phyloP scores from a whole-genome alignment of 1,140 invertebrate species.

The Sweltsa coloradensis region DNA sequence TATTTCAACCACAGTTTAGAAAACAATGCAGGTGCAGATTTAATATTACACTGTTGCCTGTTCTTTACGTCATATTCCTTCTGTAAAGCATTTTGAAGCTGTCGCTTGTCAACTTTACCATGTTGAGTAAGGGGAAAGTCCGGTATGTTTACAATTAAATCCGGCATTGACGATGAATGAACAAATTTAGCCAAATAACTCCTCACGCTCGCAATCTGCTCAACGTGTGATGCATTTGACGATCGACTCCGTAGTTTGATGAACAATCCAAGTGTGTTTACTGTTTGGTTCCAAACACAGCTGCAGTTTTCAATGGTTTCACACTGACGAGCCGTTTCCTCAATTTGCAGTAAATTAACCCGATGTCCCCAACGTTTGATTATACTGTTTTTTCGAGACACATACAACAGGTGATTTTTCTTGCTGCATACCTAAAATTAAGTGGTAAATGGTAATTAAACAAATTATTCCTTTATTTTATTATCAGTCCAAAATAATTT shows the following conservation, averaged over 20 bases:
- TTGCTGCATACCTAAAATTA: slow-evolving; percentile 28
- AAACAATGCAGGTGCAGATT: too few relatives aligned
- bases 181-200: background rate
- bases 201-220: background rate
- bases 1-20: too few relatives aligned
- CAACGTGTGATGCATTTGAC: too few relatives aligned
- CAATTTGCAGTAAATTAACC: slow-evolving; percentile 45
- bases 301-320: slow-evolving; percentile 33
- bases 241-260: background rate
- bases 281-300: slow-evolving; percentile 35
- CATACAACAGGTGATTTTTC: slow-evolving; percentile 42
- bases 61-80: too few relatives aligned
- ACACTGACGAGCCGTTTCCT: slow-evolving; percentile 35
- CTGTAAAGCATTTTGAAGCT: background rate
- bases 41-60: too few relatives aligned
- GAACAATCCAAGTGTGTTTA: slow-evolving; percentile 32
- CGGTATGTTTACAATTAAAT: slow-evolving; percentile 3
- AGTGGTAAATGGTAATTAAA: too few relatives aligned
- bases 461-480: too few relatives aligned
- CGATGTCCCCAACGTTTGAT: slow-evolving; percentile 65
- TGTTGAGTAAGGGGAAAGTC: slow-evolving; percentile 40
- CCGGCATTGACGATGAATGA: slow-evolving; percentile 3
- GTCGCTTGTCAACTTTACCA: slow-evolving; percentile 38
- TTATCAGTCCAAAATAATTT: too few relatives aligned
- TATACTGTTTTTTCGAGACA: slow-evolving; percentile 46